Evolutionary conservation across 1,140 invertebrate species (phyloP), one percentile per base, ranked within the genome.

Genomic region (Harlomillsia oculata): DNA sequence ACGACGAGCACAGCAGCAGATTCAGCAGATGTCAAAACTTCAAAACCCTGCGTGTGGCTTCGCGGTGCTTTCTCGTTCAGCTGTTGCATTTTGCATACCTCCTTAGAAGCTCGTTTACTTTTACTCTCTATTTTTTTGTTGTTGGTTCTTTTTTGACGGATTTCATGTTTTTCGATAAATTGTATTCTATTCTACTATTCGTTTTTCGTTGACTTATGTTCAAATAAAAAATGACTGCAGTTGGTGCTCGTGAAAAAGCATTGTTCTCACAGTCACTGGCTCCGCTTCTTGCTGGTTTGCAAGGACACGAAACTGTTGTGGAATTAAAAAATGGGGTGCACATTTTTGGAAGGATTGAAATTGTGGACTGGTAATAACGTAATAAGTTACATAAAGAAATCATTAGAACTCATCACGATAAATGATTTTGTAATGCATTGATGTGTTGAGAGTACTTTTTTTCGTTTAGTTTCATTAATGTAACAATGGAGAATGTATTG

Each of bases 191-290:
- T n/a, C n/a, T n/a, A n/a, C n/a, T n/a, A n/a, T n/a, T n/a, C n/a
- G n/a, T n/a, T n/a, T n/a, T n/a, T n/a, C n/a, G n/a, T n/a, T n/a
- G n/a, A n/a, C n/a, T n/a, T n/a, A n/a, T n/a, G n/a, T n/a, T n/a
- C n/a, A n/a, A n/a, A n/a, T n/a, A n/a, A n/a, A n/a, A n/a, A n/a
- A n/a, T n/a, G n/a, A 48, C 28, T 13, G 45, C 32, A 16, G n/a
- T 56, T n/a, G 60, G 60, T 6, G 34, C 60, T 5, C 16, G 60
- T 5, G 60, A 62, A 41, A 37, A 51, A 16, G 60, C 60, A 34
- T 32, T 62, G 13, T 62, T 57, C 20, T 57, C 53, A 11, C 48
- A 57, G 18, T 52, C 60, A 6, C 28, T 62, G n/a, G 50, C 48
- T 13, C 55, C 60, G 5, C 32, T 62, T 18, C 5, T 60, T 9